Percentiles rank a stretch among this genome's conserved stretches.
Conservation (phyloP, 2,113 vertebrate genomes). For the Hippoglossus stenolepis region DNA sequence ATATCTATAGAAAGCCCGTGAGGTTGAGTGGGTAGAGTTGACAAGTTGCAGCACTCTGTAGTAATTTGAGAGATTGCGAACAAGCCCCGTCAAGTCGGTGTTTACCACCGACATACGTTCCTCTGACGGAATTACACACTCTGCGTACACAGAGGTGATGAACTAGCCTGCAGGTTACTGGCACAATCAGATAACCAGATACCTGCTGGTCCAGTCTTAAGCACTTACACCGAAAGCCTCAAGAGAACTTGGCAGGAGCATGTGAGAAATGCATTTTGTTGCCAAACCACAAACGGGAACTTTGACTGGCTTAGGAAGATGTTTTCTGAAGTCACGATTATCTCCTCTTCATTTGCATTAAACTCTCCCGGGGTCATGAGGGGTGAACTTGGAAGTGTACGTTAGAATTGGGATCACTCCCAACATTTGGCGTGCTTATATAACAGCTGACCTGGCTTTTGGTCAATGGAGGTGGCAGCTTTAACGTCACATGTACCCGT, state of each 20-base stretch:
- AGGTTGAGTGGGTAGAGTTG: neutral
- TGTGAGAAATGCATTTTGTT: neutral
- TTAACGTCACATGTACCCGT: constrained; percentile 31
- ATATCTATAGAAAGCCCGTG: neutral
- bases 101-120: constrained; percentile 13
- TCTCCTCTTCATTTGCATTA: neutral
- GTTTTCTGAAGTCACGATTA: too few species aligned
- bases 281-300: neutral
- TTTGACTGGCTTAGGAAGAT: neutral
- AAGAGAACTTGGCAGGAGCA: neutral
- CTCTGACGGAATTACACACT: constrained; percentile 13
- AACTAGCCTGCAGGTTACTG: constrained; percentile 20
- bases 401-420: neutral
- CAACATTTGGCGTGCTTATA: neutral
- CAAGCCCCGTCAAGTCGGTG: constrained; percentile 56
- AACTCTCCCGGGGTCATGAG: neutral
- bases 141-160: neutral
- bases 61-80: constrained; percentile 14
- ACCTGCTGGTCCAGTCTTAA: constrained; percentile 7
- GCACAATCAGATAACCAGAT: constrained; percentile 11
- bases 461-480: constrained; percentile 18
- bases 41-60: constrained; percentile 21
- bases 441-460: constrained; percentile 17
- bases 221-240: neutral
- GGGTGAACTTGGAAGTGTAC: neutral